Evolutionary conservation across 2,113 vertebrate species (phyloP).

Genomic region (Chamaetylas fuelleborni): DNA sequence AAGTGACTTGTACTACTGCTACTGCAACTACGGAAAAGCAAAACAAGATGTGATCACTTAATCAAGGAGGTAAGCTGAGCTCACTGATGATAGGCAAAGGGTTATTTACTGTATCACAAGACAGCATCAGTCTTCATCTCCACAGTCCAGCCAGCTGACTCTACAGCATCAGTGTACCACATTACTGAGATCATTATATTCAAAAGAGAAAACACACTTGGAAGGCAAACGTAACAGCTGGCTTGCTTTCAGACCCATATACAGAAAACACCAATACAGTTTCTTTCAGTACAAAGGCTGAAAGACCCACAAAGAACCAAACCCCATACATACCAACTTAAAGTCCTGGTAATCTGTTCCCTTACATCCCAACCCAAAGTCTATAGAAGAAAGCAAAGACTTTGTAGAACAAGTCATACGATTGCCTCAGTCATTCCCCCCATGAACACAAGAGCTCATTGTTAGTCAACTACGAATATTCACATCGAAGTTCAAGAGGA

Average conservation of each 20-base stretch:
- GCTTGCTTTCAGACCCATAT: not conserved
- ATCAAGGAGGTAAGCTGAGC: conserved; percentile 20
- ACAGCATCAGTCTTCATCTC: not conserved
- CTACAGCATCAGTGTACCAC: not conserved
- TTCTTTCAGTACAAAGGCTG: not conserved
- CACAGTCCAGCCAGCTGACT: not conserved
- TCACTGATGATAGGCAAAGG: not conserved
- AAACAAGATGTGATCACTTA: not conserved
- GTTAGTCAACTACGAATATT: not conserved
- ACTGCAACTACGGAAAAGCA: not conserved
- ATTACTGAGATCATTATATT: not conserved
- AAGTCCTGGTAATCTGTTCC: not conserved
- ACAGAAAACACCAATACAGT: not conserved
- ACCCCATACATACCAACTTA: not conserved
- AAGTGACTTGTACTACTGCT: not conserved
- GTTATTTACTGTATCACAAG: conserved; percentile 54
- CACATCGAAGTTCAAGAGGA: conserved; percentile 17
- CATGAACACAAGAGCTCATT: conserved; percentile 17
- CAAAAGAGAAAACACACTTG: not conserved
- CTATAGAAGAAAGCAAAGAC: not conserved
- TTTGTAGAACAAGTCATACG: not conserved
- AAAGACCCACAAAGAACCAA: not conserved
- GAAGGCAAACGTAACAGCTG: not conserved
- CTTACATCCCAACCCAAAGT: not conserved
- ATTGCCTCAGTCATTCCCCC: not conserved